Percentiles rank a stretch among this genome's conserved stretches.
These are phyloP conservation scores for Merodon equestris DNA, from an alignment of 2,888 invertebrate species.

Conservation along the genomic window DNA sequence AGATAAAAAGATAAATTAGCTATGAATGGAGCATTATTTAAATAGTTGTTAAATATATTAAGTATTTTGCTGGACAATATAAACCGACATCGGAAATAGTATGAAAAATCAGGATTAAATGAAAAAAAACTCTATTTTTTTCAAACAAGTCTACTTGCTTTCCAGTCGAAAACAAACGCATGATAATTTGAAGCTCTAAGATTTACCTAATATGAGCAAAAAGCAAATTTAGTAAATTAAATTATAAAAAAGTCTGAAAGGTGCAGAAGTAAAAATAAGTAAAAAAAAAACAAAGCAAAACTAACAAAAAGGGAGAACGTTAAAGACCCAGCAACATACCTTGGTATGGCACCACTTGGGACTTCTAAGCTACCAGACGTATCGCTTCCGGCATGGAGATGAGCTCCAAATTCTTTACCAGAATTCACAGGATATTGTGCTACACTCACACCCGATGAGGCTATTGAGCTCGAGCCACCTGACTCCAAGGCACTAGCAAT, in stretches of 20 bases:
- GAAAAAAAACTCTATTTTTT: too few species aligned
- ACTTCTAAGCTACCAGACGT: constrained; percentile 75
- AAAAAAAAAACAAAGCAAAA: not conserved
- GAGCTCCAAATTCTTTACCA: constrained; percentile 69
- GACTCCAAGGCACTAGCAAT: constrained; percentile 72
- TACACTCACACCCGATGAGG: constrained; percentile 70
- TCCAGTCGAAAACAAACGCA: too few species aligned
- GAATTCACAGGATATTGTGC: constrained; percentile 70
- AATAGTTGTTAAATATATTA: not conserved
- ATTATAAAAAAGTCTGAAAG: not conserved
- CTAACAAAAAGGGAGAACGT: not conserved
- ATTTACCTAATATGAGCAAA: too few species aligned
- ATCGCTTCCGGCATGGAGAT: constrained; percentile 70
- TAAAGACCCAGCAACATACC: constrained; percentile 69
- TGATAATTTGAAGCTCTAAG: too few species aligned
- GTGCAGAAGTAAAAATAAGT: constrained; percentile 6
- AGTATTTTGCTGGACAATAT: too few species aligned
- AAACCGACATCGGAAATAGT: too few species aligned
- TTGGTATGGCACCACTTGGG: constrained; percentile 75
- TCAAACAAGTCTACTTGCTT: too few species aligned
- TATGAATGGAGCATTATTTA: constrained; percentile 17
- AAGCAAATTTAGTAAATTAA: constrained; percentile 11
- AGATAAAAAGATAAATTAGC: constrained; percentile 44
- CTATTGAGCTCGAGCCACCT: constrained; percentile 70
- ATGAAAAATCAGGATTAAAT: too few species aligned